Evolutionary conservation across 2,797 vertebrate species (phyloP).

Genomic region (Botia kubotai): DNA sequence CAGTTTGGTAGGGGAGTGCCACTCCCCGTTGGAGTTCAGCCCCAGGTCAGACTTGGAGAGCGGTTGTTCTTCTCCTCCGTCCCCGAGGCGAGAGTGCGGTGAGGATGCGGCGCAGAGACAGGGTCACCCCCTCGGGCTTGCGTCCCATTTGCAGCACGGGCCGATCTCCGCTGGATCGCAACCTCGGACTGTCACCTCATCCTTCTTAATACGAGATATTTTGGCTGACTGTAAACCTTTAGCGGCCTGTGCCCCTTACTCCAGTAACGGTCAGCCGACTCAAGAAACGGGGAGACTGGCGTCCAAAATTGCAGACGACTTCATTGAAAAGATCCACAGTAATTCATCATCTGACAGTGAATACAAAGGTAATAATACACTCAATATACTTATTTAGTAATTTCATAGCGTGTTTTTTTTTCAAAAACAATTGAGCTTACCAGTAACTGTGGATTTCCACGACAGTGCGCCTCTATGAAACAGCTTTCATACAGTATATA

Average conservation of each 20-base stretch:
- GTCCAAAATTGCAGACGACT: conserved; percentile 88
- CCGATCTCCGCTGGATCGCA: conserved; percentile 90
- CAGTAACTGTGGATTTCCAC: background rate
- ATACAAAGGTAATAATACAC: conserved; percentile 88
- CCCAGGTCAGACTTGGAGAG: conserved; percentile 91
- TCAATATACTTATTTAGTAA: background rate
- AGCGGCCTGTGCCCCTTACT: conserved; percentile 96
- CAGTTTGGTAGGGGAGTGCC: conserved; percentile 85
- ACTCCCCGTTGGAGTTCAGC: conserved; percentile 93
- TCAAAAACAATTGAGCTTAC: background rate
- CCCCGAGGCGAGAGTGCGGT: conserved; percentile 88
- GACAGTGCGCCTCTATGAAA: background rate
- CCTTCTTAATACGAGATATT: conserved; percentile 97
- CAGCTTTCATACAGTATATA: background rate
- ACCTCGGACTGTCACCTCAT: conserved; percentile 95
- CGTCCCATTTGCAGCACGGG: conserved; percentile 86
- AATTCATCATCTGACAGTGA: conserved; percentile 93
- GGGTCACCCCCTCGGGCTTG: conserved; percentile 80
- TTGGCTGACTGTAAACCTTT: conserved; percentile 96
- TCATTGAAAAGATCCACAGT: conserved; percentile 92
- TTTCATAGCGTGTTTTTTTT: background rate
- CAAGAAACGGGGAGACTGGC: conserved; percentile 86
- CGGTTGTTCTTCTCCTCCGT: conserved; percentile 90
- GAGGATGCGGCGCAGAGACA: conserved; percentile 83
- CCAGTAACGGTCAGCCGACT: conserved; percentile 89